Evolutionary conservation across 2,888 invertebrate species (phyloP).

Genomic region (Fabriciana adippe): DNA sequence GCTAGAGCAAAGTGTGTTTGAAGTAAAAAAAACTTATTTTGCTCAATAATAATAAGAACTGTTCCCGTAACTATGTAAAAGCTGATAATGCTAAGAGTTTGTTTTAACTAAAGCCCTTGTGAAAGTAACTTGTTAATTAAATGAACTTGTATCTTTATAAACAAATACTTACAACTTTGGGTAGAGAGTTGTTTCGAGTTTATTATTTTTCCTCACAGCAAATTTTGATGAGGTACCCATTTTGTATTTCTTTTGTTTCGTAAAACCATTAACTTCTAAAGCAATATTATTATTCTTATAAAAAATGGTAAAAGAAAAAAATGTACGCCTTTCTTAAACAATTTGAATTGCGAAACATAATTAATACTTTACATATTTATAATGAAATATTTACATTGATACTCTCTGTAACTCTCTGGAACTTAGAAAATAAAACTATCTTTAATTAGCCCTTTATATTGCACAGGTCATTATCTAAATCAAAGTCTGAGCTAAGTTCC

Average conservation of each 20-base stretch:
- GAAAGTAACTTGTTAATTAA: constrained; percentile 40
- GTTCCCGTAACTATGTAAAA: constrained; percentile 27
- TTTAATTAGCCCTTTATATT: too few relatives aligned
- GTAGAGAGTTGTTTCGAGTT: constrained; percentile 21
- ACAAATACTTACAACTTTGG: constrained; percentile 25
- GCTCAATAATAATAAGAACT: constrained; percentile 27
- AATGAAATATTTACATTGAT: too few relatives aligned
- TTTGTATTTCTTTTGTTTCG: constrained; percentile 11
- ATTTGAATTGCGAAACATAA: too few relatives aligned
- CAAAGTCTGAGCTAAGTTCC: too few relatives aligned
- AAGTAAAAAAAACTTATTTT: constrained; percentile 21
- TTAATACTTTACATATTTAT: too few relatives aligned
- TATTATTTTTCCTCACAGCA: constrained; percentile 26
- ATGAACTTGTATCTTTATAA: constrained; percentile 35
- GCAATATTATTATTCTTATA: not conserved
- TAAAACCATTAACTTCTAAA: not conserved
- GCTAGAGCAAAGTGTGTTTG: constrained; percentile 6
- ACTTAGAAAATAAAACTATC: too few relatives aligned
- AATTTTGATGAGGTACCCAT: constrained; percentile 14
- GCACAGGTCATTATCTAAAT: too few relatives aligned
- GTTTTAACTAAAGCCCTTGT: constrained; percentile 34
- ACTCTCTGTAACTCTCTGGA: too few relatives aligned
- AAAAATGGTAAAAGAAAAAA: too few relatives aligned
- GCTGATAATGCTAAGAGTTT: constrained; percentile 23
- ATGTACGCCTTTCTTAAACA: too few relatives aligned